These are phyloP conservation scores for Sanderia malayensis DNA, from an alignment of 30 jellyfish, hydroid and myxozoan genomes.

Conservation along the genomic window DNA sequence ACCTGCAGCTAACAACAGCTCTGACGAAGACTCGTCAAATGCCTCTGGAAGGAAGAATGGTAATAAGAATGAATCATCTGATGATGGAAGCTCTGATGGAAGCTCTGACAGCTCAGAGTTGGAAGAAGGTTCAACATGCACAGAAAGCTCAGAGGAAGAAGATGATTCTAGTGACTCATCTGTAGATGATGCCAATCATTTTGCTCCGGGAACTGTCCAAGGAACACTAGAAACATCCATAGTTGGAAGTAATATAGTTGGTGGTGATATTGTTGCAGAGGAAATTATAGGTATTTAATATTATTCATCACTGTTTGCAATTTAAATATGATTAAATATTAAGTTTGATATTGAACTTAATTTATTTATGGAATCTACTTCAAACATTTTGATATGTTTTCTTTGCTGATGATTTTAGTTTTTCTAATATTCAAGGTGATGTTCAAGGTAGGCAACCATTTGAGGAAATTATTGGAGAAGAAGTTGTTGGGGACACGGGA, in stretches of 20 bases:
- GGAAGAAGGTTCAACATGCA: conserved; percentile 62
- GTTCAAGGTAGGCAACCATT: conserved; percentile 62
- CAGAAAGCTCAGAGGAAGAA: conserved; percentile 64
- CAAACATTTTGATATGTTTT: too few species aligned
- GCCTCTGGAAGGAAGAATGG: conserved; percentile 48
- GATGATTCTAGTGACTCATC: conserved; percentile 67
- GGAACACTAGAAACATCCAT: conserved; percentile 11
- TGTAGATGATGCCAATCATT: conserved; percentile 47
- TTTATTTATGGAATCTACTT: too few species aligned
- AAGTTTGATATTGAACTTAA: too few species aligned
- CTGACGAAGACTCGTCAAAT: conserved; percentile 53
- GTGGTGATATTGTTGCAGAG: conserved; percentile 44
- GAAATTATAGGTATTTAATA: conserved; percentile 47
- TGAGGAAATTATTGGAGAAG: conserved; percentile 63
- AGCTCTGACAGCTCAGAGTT: conserved; percentile 65
- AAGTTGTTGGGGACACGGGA: conserved; percentile 54
- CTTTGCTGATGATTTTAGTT: too few species aligned
- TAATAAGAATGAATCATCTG: conserved; percentile 54
- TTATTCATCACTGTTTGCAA: too few species aligned
- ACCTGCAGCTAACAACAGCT: conserved; percentile 21
- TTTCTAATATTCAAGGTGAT: conserved; percentile 37
- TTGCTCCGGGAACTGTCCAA: conserved; percentile 44
- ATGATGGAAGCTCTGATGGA: conserved; percentile 52
- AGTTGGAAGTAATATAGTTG: conserved; percentile 15
- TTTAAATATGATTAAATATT: too few species aligned